phyloP scores from a whole-genome alignment of 2,888 invertebrate genomes.

The Halictus ligatus region DNA sequence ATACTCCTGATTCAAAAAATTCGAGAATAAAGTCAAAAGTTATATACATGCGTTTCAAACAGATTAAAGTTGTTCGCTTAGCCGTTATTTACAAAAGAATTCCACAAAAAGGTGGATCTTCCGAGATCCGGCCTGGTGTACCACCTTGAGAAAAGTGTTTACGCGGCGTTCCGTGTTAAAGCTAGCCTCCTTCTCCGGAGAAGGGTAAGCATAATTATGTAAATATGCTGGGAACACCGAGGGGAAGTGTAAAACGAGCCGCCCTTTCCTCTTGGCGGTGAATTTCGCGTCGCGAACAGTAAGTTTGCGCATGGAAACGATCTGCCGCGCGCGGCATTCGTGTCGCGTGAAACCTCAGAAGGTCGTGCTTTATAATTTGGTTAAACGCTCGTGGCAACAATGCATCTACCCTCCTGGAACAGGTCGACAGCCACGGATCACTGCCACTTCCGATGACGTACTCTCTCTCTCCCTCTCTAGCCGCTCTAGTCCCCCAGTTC shows the following conservation, averaged over 20 bases:
- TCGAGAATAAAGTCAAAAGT: background rate
- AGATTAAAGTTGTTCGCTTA: background rate
- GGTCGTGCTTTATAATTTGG: constrained; percentile 21
- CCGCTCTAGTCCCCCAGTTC: constrained; percentile 49
- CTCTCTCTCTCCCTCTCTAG: background rate
- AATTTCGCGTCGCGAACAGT: background rate
- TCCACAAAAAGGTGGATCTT: too few species aligned
- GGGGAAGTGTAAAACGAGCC: background rate
- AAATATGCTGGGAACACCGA: background rate
- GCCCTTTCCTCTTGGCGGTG: background rate
- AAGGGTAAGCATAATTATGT: background rate
- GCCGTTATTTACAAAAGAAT: background rate
- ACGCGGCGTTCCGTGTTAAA: background rate
- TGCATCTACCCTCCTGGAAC: constrained; percentile 38
- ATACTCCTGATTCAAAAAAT: background rate
- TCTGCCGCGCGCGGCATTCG: background rate
- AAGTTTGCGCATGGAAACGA: background rate
- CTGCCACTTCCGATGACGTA: constrained; percentile 59
- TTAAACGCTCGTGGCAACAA: constrained; percentile 33
- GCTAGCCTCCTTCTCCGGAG: background rate
- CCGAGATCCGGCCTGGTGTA: too few species aligned
- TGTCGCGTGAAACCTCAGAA: constrained; percentile 14
- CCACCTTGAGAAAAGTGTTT: background rate
- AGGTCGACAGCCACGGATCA: constrained; percentile 45
- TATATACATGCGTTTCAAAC: background rate